Evolutionary conservation across 1,140 invertebrate species (phyloP), one percentile per base, ranked within the genome.

Genomic region (Pygmarrhopalites habei): DNA sequence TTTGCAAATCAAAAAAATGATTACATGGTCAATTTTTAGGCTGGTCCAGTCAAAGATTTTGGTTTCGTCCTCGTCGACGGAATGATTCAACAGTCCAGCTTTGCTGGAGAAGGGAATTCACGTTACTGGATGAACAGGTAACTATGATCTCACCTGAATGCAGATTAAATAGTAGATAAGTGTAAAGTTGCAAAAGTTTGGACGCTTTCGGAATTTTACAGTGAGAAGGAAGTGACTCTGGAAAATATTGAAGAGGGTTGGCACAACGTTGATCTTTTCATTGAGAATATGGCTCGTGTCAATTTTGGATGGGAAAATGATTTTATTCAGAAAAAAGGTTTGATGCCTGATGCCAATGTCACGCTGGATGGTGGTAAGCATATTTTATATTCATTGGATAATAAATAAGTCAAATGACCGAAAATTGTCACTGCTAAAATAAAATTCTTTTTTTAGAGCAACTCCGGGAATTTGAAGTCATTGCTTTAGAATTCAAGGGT

Each of bases 11-110:
- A n/a, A n/a, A n/a, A n/a, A n/a, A n/a, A n/a, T n/a, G n/a, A n/a
- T n/a, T n/a, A n/a, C n/a, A n/a, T n/a, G n/a, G n/a, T n/a, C n/a
- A n/a, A n/a, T n/a, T n/a, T 15, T 29, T 82, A 61, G 68, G 64
- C 72, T 43, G 78, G 79, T 3, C 73, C 74, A 41, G 78, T 83
- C 17, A 74, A 75, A 57, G 82, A 83, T 72, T 77, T 81, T 60
- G 79, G 78, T 19, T 73, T 82, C 39, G 77, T 81, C n/a, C 57
- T 81, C 15, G 69, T 82, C 5, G 74, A 81, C 66, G 76, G 77
- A 3, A 52, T 72, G 39, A 60, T 70, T 60, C 77, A 39, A 76
- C 77, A 26, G 7, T 28, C 2, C 70, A 75, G 64, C 68, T 73
- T 7, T 69, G 76, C 15, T 59, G 35, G 25, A 10, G 29, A 41